Conservation (phyloP, 1,140 invertebrate species). For the Brachionus sp. region DNA sequence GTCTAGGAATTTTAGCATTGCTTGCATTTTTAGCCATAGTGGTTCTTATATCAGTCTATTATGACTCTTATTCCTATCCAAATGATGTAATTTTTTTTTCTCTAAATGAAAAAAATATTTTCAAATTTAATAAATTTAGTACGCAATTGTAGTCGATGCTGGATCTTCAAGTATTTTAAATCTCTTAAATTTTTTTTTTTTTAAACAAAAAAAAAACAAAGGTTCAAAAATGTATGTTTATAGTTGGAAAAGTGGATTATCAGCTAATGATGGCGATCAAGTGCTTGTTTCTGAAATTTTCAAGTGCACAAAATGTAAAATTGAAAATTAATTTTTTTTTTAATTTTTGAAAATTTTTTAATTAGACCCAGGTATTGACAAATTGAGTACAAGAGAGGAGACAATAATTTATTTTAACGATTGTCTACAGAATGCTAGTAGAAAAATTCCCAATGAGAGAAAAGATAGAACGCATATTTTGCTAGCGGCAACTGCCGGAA, state of each 20-base stretch:
- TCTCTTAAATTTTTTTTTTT: background rate
- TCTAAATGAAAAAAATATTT: background rate
- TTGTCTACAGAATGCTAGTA: slow-evolving; percentile 17
- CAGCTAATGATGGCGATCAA: slow-evolving; percentile 16
- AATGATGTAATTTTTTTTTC: background rate
- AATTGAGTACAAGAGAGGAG: background rate
- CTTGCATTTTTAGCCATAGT: background rate
- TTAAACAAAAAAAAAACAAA: background rate
- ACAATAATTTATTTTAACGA: slow-evolving; percentile 38
- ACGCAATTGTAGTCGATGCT: slow-evolving; percentile 39
- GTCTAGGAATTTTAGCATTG: background rate
- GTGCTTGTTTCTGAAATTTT: background rate
- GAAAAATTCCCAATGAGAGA: slow-evolving; percentile 8
- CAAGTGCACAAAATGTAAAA: background rate
- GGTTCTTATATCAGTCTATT: background rate
- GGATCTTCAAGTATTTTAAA: slow-evolving; percentile 30
- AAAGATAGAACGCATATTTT: background rate
- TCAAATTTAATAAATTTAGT: background rate
- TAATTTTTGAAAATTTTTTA: background rate
- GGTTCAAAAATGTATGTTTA: slow-evolving; percentile 28
- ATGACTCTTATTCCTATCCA: slow-evolving; percentile 25
- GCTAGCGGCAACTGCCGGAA: slow-evolving; percentile 42
- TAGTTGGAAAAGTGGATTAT: background rate
- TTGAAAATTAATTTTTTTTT: background rate
- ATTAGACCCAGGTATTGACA: slow-evolving; percentile 18